Evolutionary conservation across 2,797 vertebrate species (phyloP), one percentile per base, ranked within the genome.

Genomic region (Acanthornis magna): DNA sequence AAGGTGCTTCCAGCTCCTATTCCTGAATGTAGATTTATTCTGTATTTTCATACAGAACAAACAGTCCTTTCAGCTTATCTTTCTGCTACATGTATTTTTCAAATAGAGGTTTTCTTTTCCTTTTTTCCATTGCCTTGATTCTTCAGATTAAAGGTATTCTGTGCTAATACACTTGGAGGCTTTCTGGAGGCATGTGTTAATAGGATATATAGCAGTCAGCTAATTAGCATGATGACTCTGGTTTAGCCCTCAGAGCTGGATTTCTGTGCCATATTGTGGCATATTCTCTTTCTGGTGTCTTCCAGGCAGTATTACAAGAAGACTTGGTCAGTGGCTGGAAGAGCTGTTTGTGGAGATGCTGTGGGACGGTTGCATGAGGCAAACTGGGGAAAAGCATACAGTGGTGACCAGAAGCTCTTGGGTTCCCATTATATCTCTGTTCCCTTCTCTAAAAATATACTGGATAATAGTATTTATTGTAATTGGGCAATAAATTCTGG

Each of bases 401-500:
- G 72, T 17, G 5, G n/a, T 84, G 82, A 51, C 50, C 78, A 61
- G 23, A 92, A 72, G 30, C 47, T 42, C 62, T 43, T 58, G 65
- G 32, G 43, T 88, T 89, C 82, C 72, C 48, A 13, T 85, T 95
- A 13, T 40, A 34, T 73, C 36, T 72, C 71, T 61, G 34, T 38
- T 77, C 57, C n/a, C 25, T 73, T 36, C 4, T 66, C 89, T 95
- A 88, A 93, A 91, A 91, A 91, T 88, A 73, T 20, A 58, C n/a
- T 36, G n/a, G 75, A 53, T 67, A 63, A 62, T 75, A 32, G 60
- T 43, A 34, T 67, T 89, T 88, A 42, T 91, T 92, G 75, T 84
- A 72, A 83, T 71, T 30, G 12, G 87, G 87, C 68, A 67, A 36
- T 88, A 93, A 66, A 82, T 92, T 93, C 89, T 95, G 89, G 77